Conservation (phyloP, 2,888 invertebrate species). For the Cryptophagus acutangulus region DNA sequence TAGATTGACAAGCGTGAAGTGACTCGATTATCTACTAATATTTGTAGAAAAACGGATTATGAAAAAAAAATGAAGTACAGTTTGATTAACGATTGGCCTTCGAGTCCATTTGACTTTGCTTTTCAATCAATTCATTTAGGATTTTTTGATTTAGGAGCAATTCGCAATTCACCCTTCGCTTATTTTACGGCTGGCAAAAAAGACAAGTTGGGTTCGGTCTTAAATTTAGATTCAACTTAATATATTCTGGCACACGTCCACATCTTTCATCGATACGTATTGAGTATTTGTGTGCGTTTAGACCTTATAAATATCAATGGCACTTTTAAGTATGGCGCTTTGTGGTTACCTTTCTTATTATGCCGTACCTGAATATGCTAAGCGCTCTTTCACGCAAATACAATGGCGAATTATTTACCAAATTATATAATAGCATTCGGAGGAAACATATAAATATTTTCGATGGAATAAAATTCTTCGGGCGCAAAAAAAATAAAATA, state of each 20-base stretch:
- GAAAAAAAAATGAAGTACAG: neutral
- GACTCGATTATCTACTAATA: slow-evolving; percentile 35
- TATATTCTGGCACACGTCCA: slow-evolving; percentile 37
- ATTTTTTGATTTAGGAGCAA: neutral
- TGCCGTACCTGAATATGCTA: slow-evolving; percentile 23
- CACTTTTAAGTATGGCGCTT: slow-evolving; percentile 33
- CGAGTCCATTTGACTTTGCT: no score
- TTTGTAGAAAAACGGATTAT: slow-evolving; percentile 25
- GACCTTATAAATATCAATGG: slow-evolving; percentile 40
- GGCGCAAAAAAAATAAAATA: slow-evolving; percentile 15
- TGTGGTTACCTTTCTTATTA: slow-evolving; percentile 25
- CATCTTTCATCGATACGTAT: slow-evolving; percentile 36
- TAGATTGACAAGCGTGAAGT: slow-evolving; percentile 38
- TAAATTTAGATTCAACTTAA: slow-evolving; percentile 23
- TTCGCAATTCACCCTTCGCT: neutral
- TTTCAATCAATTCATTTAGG: slow-evolving; percentile 1
- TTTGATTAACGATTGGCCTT: slow-evolving; percentile 1
- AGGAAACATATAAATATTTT: no score
- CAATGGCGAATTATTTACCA: neutral
- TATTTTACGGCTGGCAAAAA: no score
- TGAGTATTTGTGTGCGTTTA: slow-evolving; percentile 32
- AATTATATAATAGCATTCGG: no score
- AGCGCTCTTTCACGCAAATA: slow-evolving; percentile 16
- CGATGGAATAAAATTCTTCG: no score
- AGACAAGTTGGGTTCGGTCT: slow-evolving; percentile 11